Evolutionary conservation across 2,797 vertebrate genomes (phyloP).

Genomic region (Prionace glauca): DNA sequence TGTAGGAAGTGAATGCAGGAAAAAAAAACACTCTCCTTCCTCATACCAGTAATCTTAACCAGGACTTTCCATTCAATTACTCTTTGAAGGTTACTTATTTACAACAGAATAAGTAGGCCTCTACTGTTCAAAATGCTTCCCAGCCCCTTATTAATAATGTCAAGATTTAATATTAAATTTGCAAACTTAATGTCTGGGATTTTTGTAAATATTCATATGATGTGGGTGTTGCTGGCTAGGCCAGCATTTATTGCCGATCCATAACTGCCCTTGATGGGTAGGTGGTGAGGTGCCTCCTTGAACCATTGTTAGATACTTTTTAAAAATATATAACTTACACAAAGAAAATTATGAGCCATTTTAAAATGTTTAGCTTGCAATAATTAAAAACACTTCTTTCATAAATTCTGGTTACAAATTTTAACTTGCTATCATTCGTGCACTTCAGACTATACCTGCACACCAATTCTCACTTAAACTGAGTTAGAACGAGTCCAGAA

Average conservation of each 20-base stretch:
- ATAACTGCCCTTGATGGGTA: too few species aligned
- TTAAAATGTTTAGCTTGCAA: neutral
- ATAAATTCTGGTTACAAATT: neutral
- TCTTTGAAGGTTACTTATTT: neutral
- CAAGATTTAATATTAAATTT: neutral
- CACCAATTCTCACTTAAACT: neutral
- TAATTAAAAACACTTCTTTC: neutral
- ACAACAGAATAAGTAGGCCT: neutral
- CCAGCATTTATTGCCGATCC: neutral
- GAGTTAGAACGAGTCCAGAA: neutral
- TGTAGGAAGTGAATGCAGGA: neutral
- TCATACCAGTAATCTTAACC: neutral
- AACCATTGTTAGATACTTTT: too few species aligned
- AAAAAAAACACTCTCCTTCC: neutral
- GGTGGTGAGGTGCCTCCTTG: too few species aligned
- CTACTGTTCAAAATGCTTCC: neutral
- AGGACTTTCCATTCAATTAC: neutral
- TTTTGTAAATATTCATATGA: too few species aligned
- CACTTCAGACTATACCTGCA: neutral
- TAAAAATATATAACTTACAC: too few species aligned
- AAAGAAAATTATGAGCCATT: neutral
- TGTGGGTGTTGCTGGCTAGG: too few species aligned
- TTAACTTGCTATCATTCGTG: neutral
- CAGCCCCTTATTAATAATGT: neutral
- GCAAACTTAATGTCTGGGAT: neutral